Evolutionary conservation across 2,888 invertebrate species (phyloP).

Genomic region (Cosmia trapezina): DNA sequence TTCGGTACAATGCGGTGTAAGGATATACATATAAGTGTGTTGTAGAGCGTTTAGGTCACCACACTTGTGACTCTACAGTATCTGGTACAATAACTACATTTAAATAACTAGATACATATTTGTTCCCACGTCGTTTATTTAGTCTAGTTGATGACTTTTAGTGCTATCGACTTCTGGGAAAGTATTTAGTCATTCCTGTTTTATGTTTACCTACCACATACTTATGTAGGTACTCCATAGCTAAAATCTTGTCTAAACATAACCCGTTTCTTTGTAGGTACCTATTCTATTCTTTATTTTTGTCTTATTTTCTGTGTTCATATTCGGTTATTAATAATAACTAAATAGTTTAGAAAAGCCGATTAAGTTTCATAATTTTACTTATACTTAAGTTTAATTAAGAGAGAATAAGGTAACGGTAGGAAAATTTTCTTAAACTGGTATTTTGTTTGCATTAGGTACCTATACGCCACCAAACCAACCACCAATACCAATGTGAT

Average conservation of each 20-base stretch:
- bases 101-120: conserved; percentile 43
- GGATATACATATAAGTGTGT: conserved; percentile 16
- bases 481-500: conserved; percentile 23
- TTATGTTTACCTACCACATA: conserved; percentile 11
- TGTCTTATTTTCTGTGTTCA: not conserved
- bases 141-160: conserved; percentile 39
- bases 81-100: conserved; percentile 36
- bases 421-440: not conserved
- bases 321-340: not conserved
- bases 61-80: conserved; percentile 25
- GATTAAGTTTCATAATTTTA: not conserved
- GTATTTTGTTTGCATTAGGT: not conserved
- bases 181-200: conserved; percentile 40
- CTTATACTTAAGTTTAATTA: not conserved
- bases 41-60: conserved; percentile 35
- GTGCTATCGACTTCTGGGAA: conserved; percentile 46
- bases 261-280: conserved; percentile 3
- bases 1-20: conserved; percentile 23
- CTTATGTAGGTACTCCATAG: not conserved
- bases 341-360: not conserved
- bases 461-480: too few relatives aligned
- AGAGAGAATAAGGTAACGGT: not conserved
- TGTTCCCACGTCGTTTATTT: conserved; percentile 51
- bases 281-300: not conserved
- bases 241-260: conserved; percentile 9